Evolutionary conservation across 2,888 invertebrate genomes (phyloP).

Genomic region (Scaptomyza parva): DNA sequence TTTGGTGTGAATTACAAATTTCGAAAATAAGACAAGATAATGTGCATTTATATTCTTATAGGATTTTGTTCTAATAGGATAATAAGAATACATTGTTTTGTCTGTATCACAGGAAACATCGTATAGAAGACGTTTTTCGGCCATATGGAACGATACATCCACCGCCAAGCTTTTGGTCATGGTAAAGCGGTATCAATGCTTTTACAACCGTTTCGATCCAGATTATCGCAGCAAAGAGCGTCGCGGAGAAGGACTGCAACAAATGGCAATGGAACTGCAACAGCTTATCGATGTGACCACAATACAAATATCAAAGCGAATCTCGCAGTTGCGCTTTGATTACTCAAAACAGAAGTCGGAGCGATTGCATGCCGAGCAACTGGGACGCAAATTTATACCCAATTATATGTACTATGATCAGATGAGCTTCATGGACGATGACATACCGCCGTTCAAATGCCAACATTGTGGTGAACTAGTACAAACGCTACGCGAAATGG

Average conservation of each 20-base stretch:
- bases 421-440: slow-evolving; percentile 81
- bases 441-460: slow-evolving; percentile 82
- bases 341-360: slow-evolving; percentile 82
- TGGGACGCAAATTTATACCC: slow-evolving; percentile 72
- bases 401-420: slow-evolving; percentile 80
- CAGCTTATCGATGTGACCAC: slow-evolving; percentile 79
- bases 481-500: slow-evolving; percentile 78
- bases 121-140: slow-evolving; percentile 80
- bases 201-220: slow-evolving; percentile 80
- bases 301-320: slow-evolving; percentile 82
- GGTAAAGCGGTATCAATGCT: slow-evolving; percentile 79
- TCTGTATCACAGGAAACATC: slow-evolving; percentile 68
- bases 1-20: too few relatives aligned
- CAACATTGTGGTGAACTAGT: slow-evolving; percentile 76
- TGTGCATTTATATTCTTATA: too few relatives aligned
- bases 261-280: slow-evolving; percentile 78
- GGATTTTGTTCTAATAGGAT: not conserved
- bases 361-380: slow-evolving; percentile 75
- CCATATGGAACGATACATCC: slow-evolving; percentile 82
- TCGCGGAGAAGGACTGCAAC: slow-evolving; percentile 80
- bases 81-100: not conserved
- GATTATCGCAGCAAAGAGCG: slow-evolving; percentile 82
- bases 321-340: slow-evolving; percentile 81
- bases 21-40: too few relatives aligned
- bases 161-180: slow-evolving; percentile 76